Evolutionary conservation across 2,888 invertebrate species (phyloP).

Genomic region (Mycalesis mineus): DNA sequence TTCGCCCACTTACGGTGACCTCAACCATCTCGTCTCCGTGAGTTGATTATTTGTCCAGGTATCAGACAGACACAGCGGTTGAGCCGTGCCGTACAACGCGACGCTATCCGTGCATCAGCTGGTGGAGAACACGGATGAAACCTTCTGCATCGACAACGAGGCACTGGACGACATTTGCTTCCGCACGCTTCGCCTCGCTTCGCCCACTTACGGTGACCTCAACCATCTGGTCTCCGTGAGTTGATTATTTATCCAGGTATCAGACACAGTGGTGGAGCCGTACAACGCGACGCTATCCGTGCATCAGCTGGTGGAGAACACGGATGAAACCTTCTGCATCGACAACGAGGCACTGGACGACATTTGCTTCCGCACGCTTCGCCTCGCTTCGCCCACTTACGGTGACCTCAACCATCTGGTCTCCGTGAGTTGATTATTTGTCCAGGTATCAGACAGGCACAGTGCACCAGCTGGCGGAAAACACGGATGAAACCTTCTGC

Average conservation of each 20-base stretch:
- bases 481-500: slow-evolving; percentile 92
- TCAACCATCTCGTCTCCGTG: slow-evolving; percentile 91
- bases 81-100: slow-evolving; percentile 94
- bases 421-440: slow-evolving; percentile 82
- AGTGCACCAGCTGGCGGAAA: slow-evolving; percentile 91
- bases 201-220: slow-evolving; percentile 93
- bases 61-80: slow-evolving; percentile 90
- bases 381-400: slow-evolving; percentile 90
- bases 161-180: slow-evolving; percentile 94
- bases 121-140: slow-evolving; percentile 92
- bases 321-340: slow-evolving; percentile 92
- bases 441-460: slow-evolving; percentile 88
- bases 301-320: slow-evolving; percentile 91
- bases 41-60: too few relatives aligned
- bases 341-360: slow-evolving; percentile 94
- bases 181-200: slow-evolving; percentile 87
- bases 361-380: slow-evolving; percentile 91
- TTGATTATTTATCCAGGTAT: too few relatives aligned
- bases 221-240: slow-evolving; percentile 90
- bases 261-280: slow-evolving; percentile 92
- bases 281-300: slow-evolving; percentile 93
- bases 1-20: slow-evolving; percentile 93
- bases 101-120: slow-evolving; percentile 91
- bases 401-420: slow-evolving; percentile 95
- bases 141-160: slow-evolving; percentile 93